phyloP scores from a whole-genome alignment of 2,888 invertebrate species.

The Abrostola triplasia region DNA sequence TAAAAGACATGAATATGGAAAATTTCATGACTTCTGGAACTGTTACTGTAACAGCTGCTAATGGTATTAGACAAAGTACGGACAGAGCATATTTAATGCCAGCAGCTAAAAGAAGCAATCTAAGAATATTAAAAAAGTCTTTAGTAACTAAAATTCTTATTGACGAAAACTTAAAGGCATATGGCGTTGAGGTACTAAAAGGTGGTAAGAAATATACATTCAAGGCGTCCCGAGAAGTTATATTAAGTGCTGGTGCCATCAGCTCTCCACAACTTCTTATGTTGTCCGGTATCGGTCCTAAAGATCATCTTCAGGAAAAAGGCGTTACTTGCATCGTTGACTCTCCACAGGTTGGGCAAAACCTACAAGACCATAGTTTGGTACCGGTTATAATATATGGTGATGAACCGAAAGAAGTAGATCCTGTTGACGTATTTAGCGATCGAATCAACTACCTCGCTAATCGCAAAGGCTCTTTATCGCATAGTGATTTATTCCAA shows the following conservation, averaged over 20 bases:
- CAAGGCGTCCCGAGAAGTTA: slow-evolving; percentile 64
- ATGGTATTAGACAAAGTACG: slow-evolving; percentile 86
- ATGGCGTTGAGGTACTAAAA: slow-evolving; percentile 35
- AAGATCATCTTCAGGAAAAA: slow-evolving; percentile 58
- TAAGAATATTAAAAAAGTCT: slow-evolving; percentile 25
- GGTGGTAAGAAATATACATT: slow-evolving; percentile 8
- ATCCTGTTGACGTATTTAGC: neutral
- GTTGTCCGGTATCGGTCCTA: slow-evolving; percentile 78
- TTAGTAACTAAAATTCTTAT: slow-evolving; percentile 36
- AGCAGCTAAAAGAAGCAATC: slow-evolving; percentile 44
- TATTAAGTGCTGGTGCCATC: slow-evolving; percentile 74
- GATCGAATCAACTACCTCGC: slow-evolving; percentile 7
- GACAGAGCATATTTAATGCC: slow-evolving; percentile 85
- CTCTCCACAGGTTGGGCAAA: slow-evolving; percentile 55
- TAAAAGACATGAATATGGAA: slow-evolving; percentile 75
- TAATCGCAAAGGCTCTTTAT: slow-evolving; percentile 22
- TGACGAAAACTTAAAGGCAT: slow-evolving; percentile 10
- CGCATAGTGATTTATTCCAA: slow-evolving; percentile 18
- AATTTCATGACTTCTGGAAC: slow-evolving; percentile 81
- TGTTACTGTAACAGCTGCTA: slow-evolving; percentile 77
- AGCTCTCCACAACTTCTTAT: slow-evolving; percentile 75
- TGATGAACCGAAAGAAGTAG: neutral
- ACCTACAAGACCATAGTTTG: slow-evolving; percentile 36
- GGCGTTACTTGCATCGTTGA: slow-evolving; percentile 67
- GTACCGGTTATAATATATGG: slow-evolving; percentile 39